Conservation (phyloP, 2,888 invertebrate species). For the Coelopa pilipes region DNA sequence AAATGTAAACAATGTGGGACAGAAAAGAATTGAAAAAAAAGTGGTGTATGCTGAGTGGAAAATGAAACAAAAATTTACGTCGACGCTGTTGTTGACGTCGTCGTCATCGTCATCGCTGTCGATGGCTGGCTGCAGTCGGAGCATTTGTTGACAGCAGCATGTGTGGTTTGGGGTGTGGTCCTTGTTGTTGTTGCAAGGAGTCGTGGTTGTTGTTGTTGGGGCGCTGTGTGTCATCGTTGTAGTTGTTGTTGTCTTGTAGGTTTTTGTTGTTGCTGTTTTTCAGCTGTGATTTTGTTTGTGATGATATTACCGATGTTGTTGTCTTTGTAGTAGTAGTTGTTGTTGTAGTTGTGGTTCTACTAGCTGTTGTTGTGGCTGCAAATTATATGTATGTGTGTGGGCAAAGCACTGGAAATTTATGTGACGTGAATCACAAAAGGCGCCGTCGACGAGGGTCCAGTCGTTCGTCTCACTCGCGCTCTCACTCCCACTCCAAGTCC, state of each 20-base stretch:
- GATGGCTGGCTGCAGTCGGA: background rate
- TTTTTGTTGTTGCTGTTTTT: background rate
- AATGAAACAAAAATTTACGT: background rate
- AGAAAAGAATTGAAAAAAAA: background rate
- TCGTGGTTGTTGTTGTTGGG: background rate
- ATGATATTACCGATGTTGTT: background rate
- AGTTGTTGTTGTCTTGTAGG: background rate
- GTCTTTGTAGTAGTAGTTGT: background rate
- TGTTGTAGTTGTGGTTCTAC: background rate
- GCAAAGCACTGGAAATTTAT: no score
- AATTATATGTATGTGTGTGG: background rate
- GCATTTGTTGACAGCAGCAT: background rate
- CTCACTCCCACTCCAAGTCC: no score
- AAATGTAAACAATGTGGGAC: background rate
- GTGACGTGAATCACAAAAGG: no score
- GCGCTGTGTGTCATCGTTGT: background rate
- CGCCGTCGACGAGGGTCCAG: no score
- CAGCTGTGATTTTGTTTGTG: no score
- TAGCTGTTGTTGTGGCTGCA: background rate
- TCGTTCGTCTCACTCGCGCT: no score
- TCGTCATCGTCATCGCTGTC: background rate
- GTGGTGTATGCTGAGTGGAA: background rate
- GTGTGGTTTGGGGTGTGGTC: no score
- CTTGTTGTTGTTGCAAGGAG: no score
- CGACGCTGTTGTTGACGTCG: background rate